Evolutionary conservation across 64 coral and sea anemone species (phyloP).

Genomic region (Pocillopora verrucosa): DNA sequence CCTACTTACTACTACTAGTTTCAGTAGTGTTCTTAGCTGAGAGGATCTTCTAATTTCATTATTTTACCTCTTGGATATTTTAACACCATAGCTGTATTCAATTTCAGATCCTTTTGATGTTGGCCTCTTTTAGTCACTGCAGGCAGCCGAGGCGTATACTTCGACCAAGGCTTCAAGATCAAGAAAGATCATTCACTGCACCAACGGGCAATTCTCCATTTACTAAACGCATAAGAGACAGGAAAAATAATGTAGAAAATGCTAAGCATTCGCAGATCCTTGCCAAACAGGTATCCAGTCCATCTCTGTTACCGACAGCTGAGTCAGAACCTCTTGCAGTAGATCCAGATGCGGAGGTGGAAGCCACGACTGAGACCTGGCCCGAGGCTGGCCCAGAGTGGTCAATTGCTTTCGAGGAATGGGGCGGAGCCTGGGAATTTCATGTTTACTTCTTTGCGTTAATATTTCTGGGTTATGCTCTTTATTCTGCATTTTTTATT

Average conservation of each 20-base stretch:
- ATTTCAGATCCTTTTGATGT: neutral
- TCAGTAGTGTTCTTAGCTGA: too few relatives aligned
- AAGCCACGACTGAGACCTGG: neutral
- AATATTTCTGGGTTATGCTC: conserved; percentile 18
- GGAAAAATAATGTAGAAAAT: neutral
- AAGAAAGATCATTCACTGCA: neutral
- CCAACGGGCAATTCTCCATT: neutral
- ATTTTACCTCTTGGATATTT: neutral
- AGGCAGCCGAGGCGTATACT: neutral
- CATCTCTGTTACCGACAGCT: neutral
- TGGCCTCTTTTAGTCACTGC: neutral
- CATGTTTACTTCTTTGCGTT: conserved; percentile 40
- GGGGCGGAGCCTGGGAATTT: conserved; percentile 54
- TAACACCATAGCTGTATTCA: neutral
- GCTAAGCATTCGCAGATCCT: too few relatives aligned
- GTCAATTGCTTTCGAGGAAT: conserved; percentile 25
- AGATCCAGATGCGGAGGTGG: neutral
- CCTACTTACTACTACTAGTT: too few relatives aligned
- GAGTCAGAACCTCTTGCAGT: conserved; percentile 8
- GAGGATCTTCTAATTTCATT: too few relatives aligned
- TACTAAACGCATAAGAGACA: neutral
- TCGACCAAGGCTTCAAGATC: neutral
- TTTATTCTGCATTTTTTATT: neutral
- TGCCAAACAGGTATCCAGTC: neutral
- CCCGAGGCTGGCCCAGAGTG: conserved; percentile 54